Evolutionary conservation across 1,140 invertebrate species (phyloP).

Genomic region (Hylaeus volcanicus): DNA sequence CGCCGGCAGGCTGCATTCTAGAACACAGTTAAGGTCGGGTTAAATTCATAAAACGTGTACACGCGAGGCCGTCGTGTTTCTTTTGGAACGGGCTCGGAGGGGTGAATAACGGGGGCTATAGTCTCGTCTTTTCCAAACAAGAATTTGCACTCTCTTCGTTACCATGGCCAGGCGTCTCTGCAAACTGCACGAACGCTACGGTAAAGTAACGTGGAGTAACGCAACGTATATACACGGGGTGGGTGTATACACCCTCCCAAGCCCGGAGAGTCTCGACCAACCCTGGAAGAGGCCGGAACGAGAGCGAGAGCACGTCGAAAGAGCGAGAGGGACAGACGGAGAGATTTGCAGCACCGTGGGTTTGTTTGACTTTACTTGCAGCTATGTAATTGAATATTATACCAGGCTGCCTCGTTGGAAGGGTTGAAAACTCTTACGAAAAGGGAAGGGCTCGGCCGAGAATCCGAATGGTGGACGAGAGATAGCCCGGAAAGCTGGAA

Average conservation of each 20-base stretch:
- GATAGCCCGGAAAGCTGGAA: slow-evolving; percentile 54
- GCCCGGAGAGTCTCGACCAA: slow-evolving; percentile 50
- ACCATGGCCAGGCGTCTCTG: slow-evolving; percentile 59
- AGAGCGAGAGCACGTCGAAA: slow-evolving; percentile 15
- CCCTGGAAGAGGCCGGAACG: slow-evolving; percentile 47
- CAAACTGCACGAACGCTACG: slow-evolving; percentile 60
- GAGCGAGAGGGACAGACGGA: slow-evolving; percentile 35
- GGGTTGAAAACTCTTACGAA: slow-evolving; percentile 71
- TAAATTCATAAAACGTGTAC: slow-evolving; percentile 42
- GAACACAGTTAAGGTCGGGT: slow-evolving; percentile 25
- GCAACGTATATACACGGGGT: slow-evolving; percentile 55
- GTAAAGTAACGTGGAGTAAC: slow-evolving; percentile 63
- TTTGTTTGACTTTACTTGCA: slow-evolving; percentile 75
- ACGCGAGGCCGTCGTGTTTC: slow-evolving; percentile 15
- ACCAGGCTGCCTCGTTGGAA: slow-evolving; percentile 68
- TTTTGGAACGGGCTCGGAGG: slow-evolving; percentile 16
- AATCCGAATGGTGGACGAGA: slow-evolving; percentile 63
- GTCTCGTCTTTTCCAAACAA: slow-evolving; percentile 64
- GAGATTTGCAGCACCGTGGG: slow-evolving; percentile 66
- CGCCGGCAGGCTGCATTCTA: background rate
- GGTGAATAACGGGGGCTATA: slow-evolving; percentile 42
- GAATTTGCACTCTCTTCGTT: slow-evolving; percentile 67
- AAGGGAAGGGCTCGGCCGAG: slow-evolving; percentile 62
- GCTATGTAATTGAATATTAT: slow-evolving; percentile 76
- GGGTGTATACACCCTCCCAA: slow-evolving; percentile 56